Conservation (phyloP, 2,797 vertebrate genomes). For the Cyclopterus lumpus region DNA sequence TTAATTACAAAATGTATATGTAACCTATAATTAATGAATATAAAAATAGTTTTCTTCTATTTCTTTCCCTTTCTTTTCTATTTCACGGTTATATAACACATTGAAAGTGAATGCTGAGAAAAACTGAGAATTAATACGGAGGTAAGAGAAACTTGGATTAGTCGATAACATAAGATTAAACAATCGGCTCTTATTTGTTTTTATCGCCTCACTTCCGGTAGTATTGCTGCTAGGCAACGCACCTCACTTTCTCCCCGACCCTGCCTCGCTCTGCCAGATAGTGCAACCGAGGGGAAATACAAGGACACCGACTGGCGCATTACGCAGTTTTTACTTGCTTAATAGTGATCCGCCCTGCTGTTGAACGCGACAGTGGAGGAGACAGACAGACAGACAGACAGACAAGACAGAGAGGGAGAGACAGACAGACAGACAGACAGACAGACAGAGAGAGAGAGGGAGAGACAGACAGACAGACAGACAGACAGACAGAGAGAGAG, state of each 20-base stretch:
- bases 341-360: conserved; percentile 74
- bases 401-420: neutral
- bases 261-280: conserved; percentile 75
- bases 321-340: conserved; percentile 70
- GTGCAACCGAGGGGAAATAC: conserved; percentile 60
- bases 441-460: too few relatives aligned
- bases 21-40: neutral
- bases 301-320: conserved; percentile 59
- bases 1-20: neutral
- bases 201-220: conserved; percentile 27
- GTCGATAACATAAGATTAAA: neutral
- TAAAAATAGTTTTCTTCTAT: neutral
- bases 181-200: conserved; percentile 47
- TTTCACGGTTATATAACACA: neutral
- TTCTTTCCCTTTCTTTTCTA: too few relatives aligned
- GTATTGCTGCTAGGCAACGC: conserved; percentile 11
- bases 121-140: neutral
- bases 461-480: too few relatives aligned
- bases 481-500: too few relatives aligned
- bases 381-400: conserved; percentile 3
- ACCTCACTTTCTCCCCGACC: conserved; percentile 61
- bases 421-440: too few relatives aligned
- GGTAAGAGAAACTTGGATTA: neutral
- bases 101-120: neutral
- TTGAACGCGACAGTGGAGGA: conserved; percentile 65